A percentile compares a stretch with the other conserved stretches of the same genome.
These are phyloP conservation scores for Camponotus vicinus DNA, from an alignment of 1,140 invertebrate species.

Conservation along the genomic window DNA sequence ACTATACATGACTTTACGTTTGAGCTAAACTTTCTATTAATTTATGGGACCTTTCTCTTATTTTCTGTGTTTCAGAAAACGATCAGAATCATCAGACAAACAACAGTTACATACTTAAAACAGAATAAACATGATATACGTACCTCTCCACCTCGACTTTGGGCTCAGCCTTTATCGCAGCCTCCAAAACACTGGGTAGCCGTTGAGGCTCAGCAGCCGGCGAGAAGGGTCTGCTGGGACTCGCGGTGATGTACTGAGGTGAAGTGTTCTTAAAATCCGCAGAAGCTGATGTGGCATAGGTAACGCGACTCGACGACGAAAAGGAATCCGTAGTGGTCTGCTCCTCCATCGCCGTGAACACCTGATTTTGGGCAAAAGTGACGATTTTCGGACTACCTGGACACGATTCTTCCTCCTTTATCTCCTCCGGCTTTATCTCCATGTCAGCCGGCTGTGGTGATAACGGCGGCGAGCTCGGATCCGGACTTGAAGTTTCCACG, in stretches of 20 bases:
- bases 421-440: conserved; percentile 74
- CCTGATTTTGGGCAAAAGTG: conserved; percentile 76
- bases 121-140: background rate
- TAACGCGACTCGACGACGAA: conserved; percentile 71
- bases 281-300: conserved; percentile 74
- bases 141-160: conserved; percentile 93
- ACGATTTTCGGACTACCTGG: conserved; percentile 82
- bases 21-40: background rate
- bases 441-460: conserved; percentile 80
- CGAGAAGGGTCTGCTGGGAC: conserved; percentile 81
- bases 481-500: conserved; percentile 87
- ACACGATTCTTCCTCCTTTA: conserved; percentile 78
- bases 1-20: background rate
- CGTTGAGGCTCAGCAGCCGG: conserved; percentile 81
- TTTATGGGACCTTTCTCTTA: background rate
- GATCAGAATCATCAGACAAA: background rate
- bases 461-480: conserved; percentile 86
- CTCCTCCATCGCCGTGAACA: conserved; percentile 78
- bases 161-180: conserved; percentile 94
- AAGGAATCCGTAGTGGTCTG: conserved; percentile 71
- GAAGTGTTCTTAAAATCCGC: conserved; percentile 74
- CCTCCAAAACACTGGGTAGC: conserved; percentile 91
- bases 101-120: background rate
- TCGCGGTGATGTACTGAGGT: conserved; percentile 79
- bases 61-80: background rate